phyloP scores from a whole-genome alignment of 2,113 vertebrate species.

The Spea multiplicata region DNA sequence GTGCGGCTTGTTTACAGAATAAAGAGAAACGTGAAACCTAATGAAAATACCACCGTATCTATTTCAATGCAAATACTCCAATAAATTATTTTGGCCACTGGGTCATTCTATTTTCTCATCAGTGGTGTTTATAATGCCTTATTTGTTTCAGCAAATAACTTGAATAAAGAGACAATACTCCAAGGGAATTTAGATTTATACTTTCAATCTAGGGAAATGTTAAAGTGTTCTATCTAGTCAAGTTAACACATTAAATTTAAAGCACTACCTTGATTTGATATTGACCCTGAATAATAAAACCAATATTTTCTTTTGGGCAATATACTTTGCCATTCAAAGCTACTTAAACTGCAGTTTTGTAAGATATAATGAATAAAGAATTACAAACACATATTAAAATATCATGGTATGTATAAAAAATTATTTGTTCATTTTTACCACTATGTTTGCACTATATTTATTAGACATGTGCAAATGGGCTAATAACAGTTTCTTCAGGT shows the following conservation, averaged over 20 bases:
- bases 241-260: conserved; percentile 45
- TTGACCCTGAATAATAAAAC: conserved; percentile 38
- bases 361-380: conserved; percentile 19
- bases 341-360: conserved; percentile 29
- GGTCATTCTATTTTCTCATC: conserved; percentile 46
- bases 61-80: conserved; percentile 39
- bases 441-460: not conserved
- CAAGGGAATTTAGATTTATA: conserved; percentile 46
- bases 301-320: conserved; percentile 45
- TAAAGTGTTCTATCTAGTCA: conserved; percentile 38
- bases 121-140: conserved; percentile 40
- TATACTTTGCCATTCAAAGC: conserved; percentile 41
- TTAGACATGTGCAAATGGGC: not conserved
- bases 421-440: not conserved
- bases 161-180: conserved; percentile 43
- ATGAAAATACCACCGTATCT: conserved; percentile 24
- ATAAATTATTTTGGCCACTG: conserved; percentile 31
- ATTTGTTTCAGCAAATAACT: conserved; percentile 47
- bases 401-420: not conserved
- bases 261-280: conserved; percentile 41
- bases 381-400: conserved; percentile 29
- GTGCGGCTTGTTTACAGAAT: conserved; percentile 6
- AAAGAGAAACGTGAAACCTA: not conserved
- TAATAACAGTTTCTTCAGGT: no score
- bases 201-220: conserved; percentile 40